These are phyloP conservation scores for Nothocercus nigrocapillus DNA, from an alignment of 2,113 vertebrate genomes.

Conservation along the genomic window DNA sequence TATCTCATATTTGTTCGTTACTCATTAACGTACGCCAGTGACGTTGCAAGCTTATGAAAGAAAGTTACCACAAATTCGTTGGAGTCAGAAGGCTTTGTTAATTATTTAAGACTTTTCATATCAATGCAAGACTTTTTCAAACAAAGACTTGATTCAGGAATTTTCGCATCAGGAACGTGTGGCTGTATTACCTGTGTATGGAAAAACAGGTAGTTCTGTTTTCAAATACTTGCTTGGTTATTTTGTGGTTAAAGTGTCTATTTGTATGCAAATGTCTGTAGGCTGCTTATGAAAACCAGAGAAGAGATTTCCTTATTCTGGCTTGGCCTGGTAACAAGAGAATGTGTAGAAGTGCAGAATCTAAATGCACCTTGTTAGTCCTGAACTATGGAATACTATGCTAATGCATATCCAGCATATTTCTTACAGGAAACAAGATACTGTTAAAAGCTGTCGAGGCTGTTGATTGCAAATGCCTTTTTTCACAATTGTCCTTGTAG, in stretches of 20 bases:
- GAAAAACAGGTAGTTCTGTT: neutral
- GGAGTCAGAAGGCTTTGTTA: neutral
- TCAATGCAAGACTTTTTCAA: neutral
- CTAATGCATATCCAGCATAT: neutral
- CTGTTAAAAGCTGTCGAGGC: neutral
- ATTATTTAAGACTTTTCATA: neutral
- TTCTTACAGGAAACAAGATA: neutral
- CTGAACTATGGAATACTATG: neutral
- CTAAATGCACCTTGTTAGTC: neutral
- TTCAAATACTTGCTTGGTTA: neutral
- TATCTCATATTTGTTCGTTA: conserved; percentile 14
- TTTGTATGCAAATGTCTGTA: neutral
- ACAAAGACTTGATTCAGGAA: neutral
- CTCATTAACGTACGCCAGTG: conserved; percentile 23
- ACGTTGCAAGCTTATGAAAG: neutral
- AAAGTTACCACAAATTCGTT: neutral
- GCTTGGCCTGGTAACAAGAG: neutral
- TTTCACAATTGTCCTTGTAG: neutral
- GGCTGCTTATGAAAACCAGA: neutral
- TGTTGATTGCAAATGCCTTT: neutral
- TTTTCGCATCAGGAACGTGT: neutral
- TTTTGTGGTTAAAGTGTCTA: neutral
- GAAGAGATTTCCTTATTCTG: neutral
- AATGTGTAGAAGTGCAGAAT: neutral
- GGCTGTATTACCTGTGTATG: neutral